These are phyloP conservation scores for Idris sp. DNA, from an alignment of 1,140 invertebrate genomes.

Conservation along the genomic window DNA sequence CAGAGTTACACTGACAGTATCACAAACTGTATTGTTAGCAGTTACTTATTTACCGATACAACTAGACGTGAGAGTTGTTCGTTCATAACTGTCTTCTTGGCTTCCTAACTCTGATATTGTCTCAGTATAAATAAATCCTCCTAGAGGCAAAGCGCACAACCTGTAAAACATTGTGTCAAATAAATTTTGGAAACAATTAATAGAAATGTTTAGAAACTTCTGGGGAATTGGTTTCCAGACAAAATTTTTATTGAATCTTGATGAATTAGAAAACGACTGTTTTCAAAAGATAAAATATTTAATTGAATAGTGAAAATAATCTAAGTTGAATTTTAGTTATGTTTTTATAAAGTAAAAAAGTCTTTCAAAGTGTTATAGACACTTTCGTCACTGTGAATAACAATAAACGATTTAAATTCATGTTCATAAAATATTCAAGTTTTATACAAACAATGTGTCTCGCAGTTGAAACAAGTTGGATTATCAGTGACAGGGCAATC, in stretches of 20 bases:
- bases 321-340: too few relatives aligned
- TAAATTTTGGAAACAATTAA: constrained; percentile 26
- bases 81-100: constrained; percentile 49
- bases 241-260: too few relatives aligned
- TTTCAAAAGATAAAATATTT: too few relatives aligned
- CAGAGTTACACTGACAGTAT: constrained; percentile 23
- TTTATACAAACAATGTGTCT: constrained; percentile 28
- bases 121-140: constrained; percentile 37
- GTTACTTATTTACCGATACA: constrained; percentile 50
- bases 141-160: neutral
- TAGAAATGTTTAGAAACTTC: too few relatives aligned
- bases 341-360: too few relatives aligned
- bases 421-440: constrained; percentile 23
- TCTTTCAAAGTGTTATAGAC: neutral
- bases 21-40: constrained; percentile 29
- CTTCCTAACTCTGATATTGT: constrained; percentile 28
- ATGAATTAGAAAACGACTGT: too few relatives aligned
- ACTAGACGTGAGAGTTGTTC: constrained; percentile 39
- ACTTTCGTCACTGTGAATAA: too few relatives aligned
- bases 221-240: too few relatives aligned
- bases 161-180: constrained; percentile 22
- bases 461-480: constrained; percentile 18
- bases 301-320: too few relatives aligned
- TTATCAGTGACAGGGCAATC: constrained; percentile 26
- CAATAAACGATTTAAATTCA: constrained; percentile 15